Conservation (phyloP, 2,113 vertebrate genomes). For the Turdus rufiventris region DNA sequence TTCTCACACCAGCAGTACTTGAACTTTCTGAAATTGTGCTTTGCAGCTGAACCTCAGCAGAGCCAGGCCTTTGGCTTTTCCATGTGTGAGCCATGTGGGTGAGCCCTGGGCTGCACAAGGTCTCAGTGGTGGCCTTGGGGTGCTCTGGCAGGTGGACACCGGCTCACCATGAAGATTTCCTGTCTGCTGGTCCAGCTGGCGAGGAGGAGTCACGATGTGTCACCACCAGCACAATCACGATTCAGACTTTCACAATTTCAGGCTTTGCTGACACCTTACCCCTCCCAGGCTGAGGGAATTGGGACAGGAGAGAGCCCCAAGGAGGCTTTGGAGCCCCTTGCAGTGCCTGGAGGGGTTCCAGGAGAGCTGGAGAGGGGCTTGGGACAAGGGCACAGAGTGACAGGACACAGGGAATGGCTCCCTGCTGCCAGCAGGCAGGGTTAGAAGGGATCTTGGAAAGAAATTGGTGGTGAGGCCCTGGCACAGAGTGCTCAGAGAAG, state of each 20-base stretch:
- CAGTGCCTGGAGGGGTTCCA: neutral
- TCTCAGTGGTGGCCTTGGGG: neutral
- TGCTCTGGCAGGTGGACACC: neutral
- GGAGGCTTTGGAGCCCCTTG: neutral
- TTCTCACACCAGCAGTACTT: neutral
- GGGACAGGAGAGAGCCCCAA: neutral
- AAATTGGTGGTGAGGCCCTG: neutral
- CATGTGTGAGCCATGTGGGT: fast-evolving
- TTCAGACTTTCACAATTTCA: neutral
- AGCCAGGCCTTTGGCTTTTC: neutral
- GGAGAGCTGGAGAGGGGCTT: neutral
- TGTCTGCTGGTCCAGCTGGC: neutral
- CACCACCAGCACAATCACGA: neutral
- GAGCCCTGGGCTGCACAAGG: neutral
- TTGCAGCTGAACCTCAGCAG: neutral
- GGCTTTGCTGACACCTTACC: fast-evolving
- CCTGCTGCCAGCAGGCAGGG: neutral
- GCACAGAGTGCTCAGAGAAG: neutral
- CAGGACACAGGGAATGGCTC: neutral
- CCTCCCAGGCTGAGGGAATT: neutral
- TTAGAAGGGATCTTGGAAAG: neutral
- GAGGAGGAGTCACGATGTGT: fast-evolving
- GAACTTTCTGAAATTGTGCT: neutral
- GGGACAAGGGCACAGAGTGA: neutral
- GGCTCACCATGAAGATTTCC: neutral